Conservation (phyloP, 2,797 vertebrate genomes). For the Odontamblyopus rebecca region DNA sequence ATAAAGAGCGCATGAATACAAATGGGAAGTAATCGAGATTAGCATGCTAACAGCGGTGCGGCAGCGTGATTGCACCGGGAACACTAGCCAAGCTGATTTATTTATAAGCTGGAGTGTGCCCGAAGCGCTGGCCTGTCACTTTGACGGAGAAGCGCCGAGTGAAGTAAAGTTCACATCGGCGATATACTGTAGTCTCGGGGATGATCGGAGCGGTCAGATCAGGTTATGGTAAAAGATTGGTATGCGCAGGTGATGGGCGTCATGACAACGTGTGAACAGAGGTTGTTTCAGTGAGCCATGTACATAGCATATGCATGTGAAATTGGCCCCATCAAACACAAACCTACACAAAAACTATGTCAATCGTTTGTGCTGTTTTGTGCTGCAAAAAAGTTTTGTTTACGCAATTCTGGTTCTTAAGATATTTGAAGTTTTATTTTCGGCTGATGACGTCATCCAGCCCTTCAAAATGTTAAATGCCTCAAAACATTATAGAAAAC, state of each 20-base stretch:
- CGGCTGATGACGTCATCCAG: too few species aligned
- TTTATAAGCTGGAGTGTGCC: slow-evolving; percentile 11
- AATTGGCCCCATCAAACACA: too few species aligned
- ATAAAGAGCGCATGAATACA: slow-evolving; percentile 13
- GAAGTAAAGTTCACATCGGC: neutral
- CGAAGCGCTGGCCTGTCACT: slow-evolving; percentile 10
- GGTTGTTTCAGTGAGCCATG: too few species aligned
- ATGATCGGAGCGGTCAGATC: neutral
- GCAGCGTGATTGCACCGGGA: slow-evolving; percentile 1
- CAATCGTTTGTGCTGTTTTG: too few species aligned
- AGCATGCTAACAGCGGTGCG: slow-evolving; percentile 12
- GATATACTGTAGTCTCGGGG: neutral
- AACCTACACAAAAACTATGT: too few species aligned
- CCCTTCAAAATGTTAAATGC: too few species aligned
- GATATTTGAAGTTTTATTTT: too few species aligned
- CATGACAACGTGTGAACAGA: neutral
- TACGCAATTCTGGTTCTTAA: too few species aligned
- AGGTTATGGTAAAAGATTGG: neutral
- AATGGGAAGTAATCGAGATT: slow-evolving; percentile 7
- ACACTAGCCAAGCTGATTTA: slow-evolving; percentile 11
- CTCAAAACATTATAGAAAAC: too few species aligned
- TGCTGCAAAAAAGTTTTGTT: too few species aligned
- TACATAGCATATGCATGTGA: too few species aligned
- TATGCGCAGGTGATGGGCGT: neutral
- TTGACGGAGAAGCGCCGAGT: neutral